Conservation (phyloP, 2,888 invertebrate genomes). For the Leistus spinibarbis region DNA sequence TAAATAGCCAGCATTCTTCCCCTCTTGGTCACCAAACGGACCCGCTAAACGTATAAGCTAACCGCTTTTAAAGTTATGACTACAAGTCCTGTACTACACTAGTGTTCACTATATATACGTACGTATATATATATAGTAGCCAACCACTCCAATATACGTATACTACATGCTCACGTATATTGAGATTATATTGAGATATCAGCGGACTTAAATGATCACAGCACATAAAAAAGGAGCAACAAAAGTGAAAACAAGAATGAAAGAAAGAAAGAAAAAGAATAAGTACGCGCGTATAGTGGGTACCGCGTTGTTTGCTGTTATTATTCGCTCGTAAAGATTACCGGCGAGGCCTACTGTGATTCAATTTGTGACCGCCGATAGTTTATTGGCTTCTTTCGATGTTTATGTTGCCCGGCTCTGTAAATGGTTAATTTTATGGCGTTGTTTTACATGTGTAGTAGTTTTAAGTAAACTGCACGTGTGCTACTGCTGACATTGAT, state of each 20-base stretch:
- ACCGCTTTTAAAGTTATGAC: slow-evolving; percentile 50
- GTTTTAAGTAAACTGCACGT: slow-evolving; percentile 19
- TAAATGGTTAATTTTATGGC: slow-evolving; percentile 36
- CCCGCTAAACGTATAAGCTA: slow-evolving; percentile 43
- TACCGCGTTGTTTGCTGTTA: slow-evolving; percentile 26
- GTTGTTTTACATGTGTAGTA: slow-evolving; percentile 30
- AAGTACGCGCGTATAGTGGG: slow-evolving; percentile 10
- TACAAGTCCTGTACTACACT: slow-evolving; percentile 25
- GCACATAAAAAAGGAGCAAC: slow-evolving; percentile 16
- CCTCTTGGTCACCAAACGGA: slow-evolving; percentile 9
- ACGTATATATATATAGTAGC: not conserved
- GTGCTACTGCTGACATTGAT: slow-evolving; percentile 13
- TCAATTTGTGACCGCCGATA: slow-evolving; percentile 35
- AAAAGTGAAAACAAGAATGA: not conserved
- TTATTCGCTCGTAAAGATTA: slow-evolving; percentile 38
- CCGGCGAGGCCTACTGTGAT: slow-evolving; percentile 23
- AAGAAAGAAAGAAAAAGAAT: slow-evolving; percentile 4
- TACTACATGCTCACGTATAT: slow-evolving; percentile 11
- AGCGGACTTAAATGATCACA: slow-evolving; percentile 28
- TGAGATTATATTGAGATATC: slow-evolving; percentile 37
- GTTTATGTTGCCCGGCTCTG: slow-evolving; percentile 33
- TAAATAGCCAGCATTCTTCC: slow-evolving; percentile 18
- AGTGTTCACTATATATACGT: not conserved
- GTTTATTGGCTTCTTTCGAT: slow-evolving; percentile 33
- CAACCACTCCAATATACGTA: not conserved